Percentiles rank a stretch among this genome's conserved stretches.
Evolutionary conservation across 2,113 vertebrate genomes (phyloP).

Genomic region (Ameiurus melas): DNA sequence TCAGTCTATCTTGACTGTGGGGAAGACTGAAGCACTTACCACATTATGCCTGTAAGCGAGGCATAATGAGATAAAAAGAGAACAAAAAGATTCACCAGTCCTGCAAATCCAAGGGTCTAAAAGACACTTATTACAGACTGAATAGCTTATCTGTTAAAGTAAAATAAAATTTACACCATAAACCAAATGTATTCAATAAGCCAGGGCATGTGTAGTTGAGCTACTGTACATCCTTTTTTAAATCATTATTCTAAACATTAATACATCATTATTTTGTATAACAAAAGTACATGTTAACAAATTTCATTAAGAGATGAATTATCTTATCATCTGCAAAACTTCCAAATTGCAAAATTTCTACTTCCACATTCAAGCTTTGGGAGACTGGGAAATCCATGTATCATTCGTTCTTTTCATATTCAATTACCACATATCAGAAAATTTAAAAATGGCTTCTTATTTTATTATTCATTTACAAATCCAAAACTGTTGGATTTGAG

Average conservation of each 20-base stretch:
- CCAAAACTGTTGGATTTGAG: no score
- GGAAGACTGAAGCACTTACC: constrained; percentile 29
- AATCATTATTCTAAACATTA: background rate
- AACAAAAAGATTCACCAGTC: constrained; percentile 44
- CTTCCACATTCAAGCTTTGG: background rate
- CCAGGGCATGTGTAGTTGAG: background rate
- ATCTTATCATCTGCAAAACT: background rate
- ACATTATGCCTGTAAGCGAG: constrained; percentile 32
- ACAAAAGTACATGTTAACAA: background rate
- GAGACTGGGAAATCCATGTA: background rate
- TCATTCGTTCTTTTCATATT: no score
- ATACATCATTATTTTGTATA: background rate
- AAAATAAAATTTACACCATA: background rate
- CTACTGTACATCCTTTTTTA: background rate
- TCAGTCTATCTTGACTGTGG: constrained; percentile 39
- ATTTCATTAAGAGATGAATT: background rate
- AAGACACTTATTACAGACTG: constrained; percentile 21
- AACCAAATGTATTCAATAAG: background rate
- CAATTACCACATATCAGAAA: no score
- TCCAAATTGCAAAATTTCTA: background rate
- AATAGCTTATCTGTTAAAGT: background rate
- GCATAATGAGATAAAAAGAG: constrained; percentile 26
- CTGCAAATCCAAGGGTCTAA: constrained; percentile 24
- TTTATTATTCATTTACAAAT: no score
- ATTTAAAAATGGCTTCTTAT: no score